Conservation (phyloP, 2,113 vertebrate genomes). For the Ascaphus truei region DNA sequence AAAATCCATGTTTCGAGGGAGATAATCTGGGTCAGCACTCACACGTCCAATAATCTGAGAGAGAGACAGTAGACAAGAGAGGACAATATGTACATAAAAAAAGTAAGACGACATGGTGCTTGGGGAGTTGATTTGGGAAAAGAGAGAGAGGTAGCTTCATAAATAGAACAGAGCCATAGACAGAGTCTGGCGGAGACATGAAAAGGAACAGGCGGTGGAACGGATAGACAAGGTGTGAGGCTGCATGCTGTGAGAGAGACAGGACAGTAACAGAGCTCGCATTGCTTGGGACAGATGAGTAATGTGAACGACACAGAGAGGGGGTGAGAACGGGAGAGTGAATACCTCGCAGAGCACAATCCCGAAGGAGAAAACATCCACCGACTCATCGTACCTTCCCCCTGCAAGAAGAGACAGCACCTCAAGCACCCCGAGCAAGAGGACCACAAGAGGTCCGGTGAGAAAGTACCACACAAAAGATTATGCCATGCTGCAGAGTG, state of each 20-base stretch:
- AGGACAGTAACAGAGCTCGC: no score
- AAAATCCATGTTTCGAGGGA: constrained; percentile 87
- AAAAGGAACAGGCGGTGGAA: neutral
- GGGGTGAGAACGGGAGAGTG: neutral
- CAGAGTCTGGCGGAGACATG: neutral
- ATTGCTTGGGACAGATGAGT: neutral
- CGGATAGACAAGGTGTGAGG: no score
- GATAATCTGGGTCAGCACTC: constrained; percentile 92
- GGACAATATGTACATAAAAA: rapidly evolving
- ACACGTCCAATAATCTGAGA: constrained; percentile 90
- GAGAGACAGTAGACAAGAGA: rapidly evolving
- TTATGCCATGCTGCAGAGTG: neutral
- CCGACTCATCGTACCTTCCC: constrained; percentile 91
- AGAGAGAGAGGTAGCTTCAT: no score
- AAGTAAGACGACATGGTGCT: neutral
- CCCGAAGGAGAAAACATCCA: constrained; percentile 97
- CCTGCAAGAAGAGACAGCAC: constrained; percentile 57
- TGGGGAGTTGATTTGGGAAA: neutral
- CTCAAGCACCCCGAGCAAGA: neutral
- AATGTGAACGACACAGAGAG: neutral
- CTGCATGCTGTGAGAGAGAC: no score
- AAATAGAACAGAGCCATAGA: no score
- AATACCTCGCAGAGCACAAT: constrained; percentile 93
- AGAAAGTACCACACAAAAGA: no score
- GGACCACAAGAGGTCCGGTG: neutral